Evolutionary conservation across 2,797 vertebrate species (phyloP).

Genomic region (Coilia nasus): DNA sequence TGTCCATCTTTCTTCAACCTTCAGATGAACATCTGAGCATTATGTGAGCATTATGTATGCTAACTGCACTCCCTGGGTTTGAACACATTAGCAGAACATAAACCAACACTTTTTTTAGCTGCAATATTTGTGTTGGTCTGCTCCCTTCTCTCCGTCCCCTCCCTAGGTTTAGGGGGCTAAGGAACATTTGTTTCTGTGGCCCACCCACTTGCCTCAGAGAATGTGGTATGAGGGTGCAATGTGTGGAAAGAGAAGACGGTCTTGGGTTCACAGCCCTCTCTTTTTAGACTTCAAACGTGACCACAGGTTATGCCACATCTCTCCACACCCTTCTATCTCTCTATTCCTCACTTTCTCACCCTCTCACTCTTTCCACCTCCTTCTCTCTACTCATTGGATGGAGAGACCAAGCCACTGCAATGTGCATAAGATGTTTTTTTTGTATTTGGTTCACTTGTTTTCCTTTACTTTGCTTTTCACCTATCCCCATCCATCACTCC

Average conservation of each 20-base stretch:
- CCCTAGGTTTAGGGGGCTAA: not conserved
- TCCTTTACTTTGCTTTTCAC: not conserved
- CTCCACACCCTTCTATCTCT: not conserved
- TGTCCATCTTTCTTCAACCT: not conserved
- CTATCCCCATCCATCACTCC: not conserved
- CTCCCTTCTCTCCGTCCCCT: not conserved
- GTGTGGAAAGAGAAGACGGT: slow-evolving; percentile 2
- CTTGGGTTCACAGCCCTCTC: not conserved
- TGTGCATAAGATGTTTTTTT: not conserved
- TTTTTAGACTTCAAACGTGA: slow-evolving; percentile 16
- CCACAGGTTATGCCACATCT: slow-evolving; percentile 2
- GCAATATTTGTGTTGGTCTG: not conserved
- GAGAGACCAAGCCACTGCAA: not conserved
- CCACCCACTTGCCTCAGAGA: not conserved
- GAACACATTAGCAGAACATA: not conserved
- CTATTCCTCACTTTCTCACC: not conserved
- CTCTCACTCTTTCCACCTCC: not conserved
- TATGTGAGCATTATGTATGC: not conserved
- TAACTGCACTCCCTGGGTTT: not conserved
- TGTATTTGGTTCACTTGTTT: not conserved
- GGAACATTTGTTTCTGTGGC: not conserved
- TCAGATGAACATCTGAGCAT: not conserved
- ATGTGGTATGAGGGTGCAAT: slow-evolving; percentile 21
- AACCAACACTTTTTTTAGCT: not conserved
- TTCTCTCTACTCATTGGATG: not conserved